phyloP scores from a whole-genome alignment of 2,113 vertebrate species.

The Hippopotamus amphibius region DNA sequence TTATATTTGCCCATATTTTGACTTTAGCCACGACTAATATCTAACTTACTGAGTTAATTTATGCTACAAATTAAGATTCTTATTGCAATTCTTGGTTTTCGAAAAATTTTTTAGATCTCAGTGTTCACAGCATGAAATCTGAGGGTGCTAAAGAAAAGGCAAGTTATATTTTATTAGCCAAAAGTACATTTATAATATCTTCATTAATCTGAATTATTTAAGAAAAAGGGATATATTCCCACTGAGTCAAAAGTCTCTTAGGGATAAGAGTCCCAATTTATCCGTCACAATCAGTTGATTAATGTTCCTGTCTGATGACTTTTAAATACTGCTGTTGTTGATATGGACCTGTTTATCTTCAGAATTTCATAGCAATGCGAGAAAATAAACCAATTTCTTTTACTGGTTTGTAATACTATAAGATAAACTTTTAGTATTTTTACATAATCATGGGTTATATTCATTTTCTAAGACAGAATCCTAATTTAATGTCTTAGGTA shows the following conservation, averaged over 20 bases:
- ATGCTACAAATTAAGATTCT: not conserved
- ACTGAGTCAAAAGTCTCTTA: not conserved
- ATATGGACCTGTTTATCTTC: not conserved
- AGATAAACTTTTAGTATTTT: not conserved
- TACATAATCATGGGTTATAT: not conserved
- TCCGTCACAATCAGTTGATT: not conserved
- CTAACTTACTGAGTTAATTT: not conserved
- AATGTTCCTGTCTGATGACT: not conserved
- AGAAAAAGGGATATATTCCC: not conserved
- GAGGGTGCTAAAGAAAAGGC: not conserved
- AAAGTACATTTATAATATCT: not conserved
- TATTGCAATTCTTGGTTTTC: slow-evolving; percentile 27
- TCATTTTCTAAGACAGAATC: slow-evolving; percentile 6
- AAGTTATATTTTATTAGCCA: slow-evolving; percentile 39
- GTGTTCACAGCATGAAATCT: slow-evolving; percentile 2
- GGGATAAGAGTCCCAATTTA: not conserved
- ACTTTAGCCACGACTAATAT: not conserved
- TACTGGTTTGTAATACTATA: not conserved
- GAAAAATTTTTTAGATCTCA: not conserved
- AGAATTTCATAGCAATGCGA: not conserved
- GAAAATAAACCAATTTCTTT: slow-evolving; percentile 9
- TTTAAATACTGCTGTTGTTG: not conserved
- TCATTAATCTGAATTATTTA: slow-evolving; percentile 37
- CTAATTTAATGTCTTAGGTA: not conserved
- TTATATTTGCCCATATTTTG: not conserved